Evolutionary conservation across 2,797 vertebrate species (phyloP).

Genomic region (Scarus forsteni): DNA sequence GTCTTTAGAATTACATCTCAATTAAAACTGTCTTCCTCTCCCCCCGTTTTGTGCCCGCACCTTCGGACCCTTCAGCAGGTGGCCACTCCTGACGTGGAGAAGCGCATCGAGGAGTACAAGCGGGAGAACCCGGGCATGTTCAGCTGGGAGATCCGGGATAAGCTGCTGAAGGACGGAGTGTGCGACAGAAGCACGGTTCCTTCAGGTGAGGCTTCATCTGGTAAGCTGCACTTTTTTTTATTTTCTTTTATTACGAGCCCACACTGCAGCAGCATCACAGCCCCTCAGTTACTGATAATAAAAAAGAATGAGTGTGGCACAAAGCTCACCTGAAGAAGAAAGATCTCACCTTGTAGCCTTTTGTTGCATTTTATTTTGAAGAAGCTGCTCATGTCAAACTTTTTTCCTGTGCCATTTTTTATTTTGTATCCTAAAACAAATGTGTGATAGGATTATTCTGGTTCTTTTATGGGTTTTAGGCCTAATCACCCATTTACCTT

Average conservation of each 20-base stretch:
- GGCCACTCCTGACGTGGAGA: constrained; percentile 97
- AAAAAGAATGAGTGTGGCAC: constrained; percentile 45
- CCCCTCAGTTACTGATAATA: constrained; percentile 57
- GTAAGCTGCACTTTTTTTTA: constrained; percentile 83
- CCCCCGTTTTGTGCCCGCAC: not conserved
- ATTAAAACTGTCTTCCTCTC: constrained; percentile 37
- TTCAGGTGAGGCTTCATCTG: constrained; percentile 97
- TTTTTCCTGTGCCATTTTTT: constrained; percentile 59
- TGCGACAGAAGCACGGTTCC: constrained; percentile 97
- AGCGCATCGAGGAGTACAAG: constrained; percentile 98
- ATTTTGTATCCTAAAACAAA: constrained; percentile 51
- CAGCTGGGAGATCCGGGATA: constrained; percentile 98
- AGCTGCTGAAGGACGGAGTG: constrained; percentile 97
- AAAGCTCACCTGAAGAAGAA: constrained; percentile 51
- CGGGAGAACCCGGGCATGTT: constrained; percentile 98
- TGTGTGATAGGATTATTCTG: constrained; percentile 75
- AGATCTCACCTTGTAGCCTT: constrained; percentile 14
- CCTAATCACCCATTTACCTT: constrained; percentile 81
- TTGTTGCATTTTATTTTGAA: constrained; percentile 26
- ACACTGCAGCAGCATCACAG: constrained; percentile 69
- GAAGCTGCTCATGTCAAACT: constrained; percentile 63
- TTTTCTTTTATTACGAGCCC: constrained; percentile 72
- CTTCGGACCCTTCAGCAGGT: constrained; percentile 93
- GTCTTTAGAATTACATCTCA: not conserved
- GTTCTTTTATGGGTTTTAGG: constrained; percentile 77